Conservation (phyloP, 2,113 vertebrate genomes). For the Mugil cephalus region DNA sequence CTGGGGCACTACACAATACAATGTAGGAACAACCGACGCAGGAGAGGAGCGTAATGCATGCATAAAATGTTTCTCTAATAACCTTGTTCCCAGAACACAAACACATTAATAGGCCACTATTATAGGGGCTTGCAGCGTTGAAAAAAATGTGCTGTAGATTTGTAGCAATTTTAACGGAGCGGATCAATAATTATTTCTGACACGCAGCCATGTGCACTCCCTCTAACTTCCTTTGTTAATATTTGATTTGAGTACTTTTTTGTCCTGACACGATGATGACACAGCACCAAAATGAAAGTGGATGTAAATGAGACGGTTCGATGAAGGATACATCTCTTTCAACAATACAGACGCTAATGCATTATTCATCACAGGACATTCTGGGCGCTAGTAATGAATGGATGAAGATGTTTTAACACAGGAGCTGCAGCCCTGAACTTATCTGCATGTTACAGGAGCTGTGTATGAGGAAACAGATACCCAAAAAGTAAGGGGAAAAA, state of each 20-base stretch:
- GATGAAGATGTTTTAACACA: too few species aligned
- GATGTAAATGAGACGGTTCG: constrained; percentile 41
- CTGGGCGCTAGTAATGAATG: constrained; percentile 1
- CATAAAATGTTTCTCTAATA: constrained; percentile 63
- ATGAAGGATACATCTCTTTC: constrained; percentile 2
- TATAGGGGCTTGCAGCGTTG: constrained; percentile 53
- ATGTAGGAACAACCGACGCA: neutral
- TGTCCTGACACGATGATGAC: constrained; percentile 42
- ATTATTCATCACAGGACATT: constrained; percentile 4
- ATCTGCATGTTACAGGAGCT: too few species aligned
- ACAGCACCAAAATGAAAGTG: constrained; percentile 29
- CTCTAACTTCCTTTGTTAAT: constrained; percentile 51
- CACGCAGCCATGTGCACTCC: constrained; percentile 57
- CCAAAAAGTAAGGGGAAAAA: too few species aligned
- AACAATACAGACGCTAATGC: neutral
- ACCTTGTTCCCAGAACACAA: constrained; percentile 58
- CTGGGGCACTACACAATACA: neutral
- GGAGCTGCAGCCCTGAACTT: too few species aligned
- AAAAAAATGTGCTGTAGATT: constrained; percentile 53
- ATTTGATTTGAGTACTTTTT: constrained; percentile 64
- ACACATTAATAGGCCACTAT: constrained; percentile 58
- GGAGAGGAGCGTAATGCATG: constrained; percentile 45
- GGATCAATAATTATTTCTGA: constrained; percentile 65
- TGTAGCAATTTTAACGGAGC: constrained; percentile 46
- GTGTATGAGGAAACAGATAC: too few species aligned